phyloP scores from a whole-genome alignment of 2,797 vertebrate genomes.

The Glossophaga mutica region DNA sequence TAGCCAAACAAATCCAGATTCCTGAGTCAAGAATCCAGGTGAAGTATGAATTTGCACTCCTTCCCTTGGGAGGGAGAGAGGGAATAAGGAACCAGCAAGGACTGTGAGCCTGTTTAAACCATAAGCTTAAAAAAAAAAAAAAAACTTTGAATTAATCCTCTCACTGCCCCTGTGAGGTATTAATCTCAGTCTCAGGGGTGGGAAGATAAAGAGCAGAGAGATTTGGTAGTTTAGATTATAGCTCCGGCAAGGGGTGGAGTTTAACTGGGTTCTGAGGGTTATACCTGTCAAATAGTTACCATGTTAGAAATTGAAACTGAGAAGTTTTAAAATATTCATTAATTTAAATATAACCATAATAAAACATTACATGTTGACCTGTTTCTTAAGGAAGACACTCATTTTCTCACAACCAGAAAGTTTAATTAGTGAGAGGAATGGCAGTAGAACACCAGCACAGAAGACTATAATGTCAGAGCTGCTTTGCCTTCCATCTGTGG shows the following conservation, averaged over 20 bases:
- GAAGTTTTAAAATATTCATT: not conserved
- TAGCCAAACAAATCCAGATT: not conserved
- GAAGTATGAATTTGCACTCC: not conserved
- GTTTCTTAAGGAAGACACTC: not conserved
- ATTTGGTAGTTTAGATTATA: not conserved
- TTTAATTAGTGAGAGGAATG: not conserved
- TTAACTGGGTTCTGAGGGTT: not conserved
- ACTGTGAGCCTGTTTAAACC: not conserved
- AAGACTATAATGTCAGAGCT: not conserved
- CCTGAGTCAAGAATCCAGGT: slow-evolving; percentile 10
- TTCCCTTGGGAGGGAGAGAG: not conserved
- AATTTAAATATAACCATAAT: not conserved
- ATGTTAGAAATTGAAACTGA: not conserved
- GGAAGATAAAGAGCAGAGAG: not conserved
- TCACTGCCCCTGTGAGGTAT: not conserved
- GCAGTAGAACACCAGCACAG: not conserved
- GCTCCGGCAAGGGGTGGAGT: not conserved
- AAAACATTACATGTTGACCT: not conserved
- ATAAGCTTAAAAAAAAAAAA: not conserved
- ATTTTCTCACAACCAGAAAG: not conserved
- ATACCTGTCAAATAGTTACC: not conserved
- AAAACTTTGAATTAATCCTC: not conserved
- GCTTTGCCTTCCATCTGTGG: not conserved
- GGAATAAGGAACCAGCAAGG: not conserved
- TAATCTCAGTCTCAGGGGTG: not conserved